Evolutionary conservation across 30 jellyfish, hydroid and myxozoan species (phyloP), one percentile per base, ranked within the genome.

Genomic region (Haliclystus octoradiatus): DNA sequence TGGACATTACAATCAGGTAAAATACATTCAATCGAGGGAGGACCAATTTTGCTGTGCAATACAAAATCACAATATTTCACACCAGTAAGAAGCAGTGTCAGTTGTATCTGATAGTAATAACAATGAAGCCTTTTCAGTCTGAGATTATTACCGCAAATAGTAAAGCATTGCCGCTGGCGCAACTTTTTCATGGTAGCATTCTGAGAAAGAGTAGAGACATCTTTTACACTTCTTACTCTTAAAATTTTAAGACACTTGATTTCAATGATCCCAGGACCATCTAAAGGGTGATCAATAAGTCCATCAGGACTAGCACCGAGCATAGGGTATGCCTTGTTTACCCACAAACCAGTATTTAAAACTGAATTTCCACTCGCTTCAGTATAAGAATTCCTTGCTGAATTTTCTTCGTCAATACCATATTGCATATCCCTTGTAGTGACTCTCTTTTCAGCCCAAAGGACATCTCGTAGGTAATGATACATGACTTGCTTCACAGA

Each of bases 31-130:
- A 82, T 47, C 4, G 76, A 53, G 26, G 89, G 84, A 19, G 89
- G 94, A 2, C 89, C 89, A 26, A 57, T 50, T 12, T 76, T 71
- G 7, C 82, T 25, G 63, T 66, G 71, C 49, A 73, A 53, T 9
- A 82, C 84, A 68, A 82, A 82, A 70, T 82, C 94, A 82, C 94
- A 82, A 49, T 24, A 73, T 26, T 65, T 74, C 2, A 69, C 49
- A 14, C 30, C 80, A 32, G 94, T 82, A 24, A 73, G 25, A 49
- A 82, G 74, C 66, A 82, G 64, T 84, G 73, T 84, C 9, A 73
- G 75, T 71, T 80, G 93, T n/a, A 80, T 26, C 52, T 80, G 93
- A 66, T 26, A 72, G 61, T 62, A 72, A 46, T 80, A 80, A 49
- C 64, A 29, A 68, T 80, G 93, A 23, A 73, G 51, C 19, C 33